Evolutionary conservation across 2,797 vertebrate species (phyloP), one percentile per base, ranked within the genome.

Genomic region (Manis javanica): DNA sequence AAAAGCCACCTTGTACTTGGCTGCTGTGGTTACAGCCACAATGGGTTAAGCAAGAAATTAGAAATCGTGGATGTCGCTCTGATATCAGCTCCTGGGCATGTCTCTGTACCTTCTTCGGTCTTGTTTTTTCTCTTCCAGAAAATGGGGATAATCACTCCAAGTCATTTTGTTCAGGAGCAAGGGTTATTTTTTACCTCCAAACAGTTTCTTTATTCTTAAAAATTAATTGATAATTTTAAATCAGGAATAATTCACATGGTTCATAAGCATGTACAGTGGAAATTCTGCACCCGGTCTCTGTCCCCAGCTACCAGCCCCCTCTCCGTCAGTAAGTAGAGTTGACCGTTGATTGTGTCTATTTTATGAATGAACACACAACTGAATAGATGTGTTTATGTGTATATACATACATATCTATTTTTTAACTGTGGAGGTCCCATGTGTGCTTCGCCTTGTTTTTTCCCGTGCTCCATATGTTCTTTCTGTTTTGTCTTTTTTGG

Each of bases 191-290:
- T 37, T n/a, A 16, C 23, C 18, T 51, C 57, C 63, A 82, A 34
- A 64, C 86, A 75, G 26, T 88, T 94, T 88, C 83, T 93, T 72
- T 87, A 18, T 90, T 94, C 63, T 84, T 95, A 91, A 90, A 92
- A 84, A 37, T 81, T 79, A 87, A 63, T 72, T n/a, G 63, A 21
- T 84, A 4, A 42, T 49, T 78, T 78, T 78, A 75, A 77, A 82
- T 93, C 63, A 81, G 31, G 94, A 87, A 75, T 75, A 66, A 42
- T 85, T 92, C 42, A 64, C 46, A 51, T 19, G 46, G 42, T 72
- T 61, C 39, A 7, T 46, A 31, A 71, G 78, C 26, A 34, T 64
- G 34, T 18, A 31, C 49, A 53, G 12, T 79, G 26, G 61, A 49
- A 75, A 84, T 7, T 59, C 66, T 61, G 46, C 59, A 64, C 95